A percentile compares a stretch with the other conserved stretches of the same genome.
Conservation (phyloP, 2,888 invertebrate species). For the Polyploca ridens region DNA sequence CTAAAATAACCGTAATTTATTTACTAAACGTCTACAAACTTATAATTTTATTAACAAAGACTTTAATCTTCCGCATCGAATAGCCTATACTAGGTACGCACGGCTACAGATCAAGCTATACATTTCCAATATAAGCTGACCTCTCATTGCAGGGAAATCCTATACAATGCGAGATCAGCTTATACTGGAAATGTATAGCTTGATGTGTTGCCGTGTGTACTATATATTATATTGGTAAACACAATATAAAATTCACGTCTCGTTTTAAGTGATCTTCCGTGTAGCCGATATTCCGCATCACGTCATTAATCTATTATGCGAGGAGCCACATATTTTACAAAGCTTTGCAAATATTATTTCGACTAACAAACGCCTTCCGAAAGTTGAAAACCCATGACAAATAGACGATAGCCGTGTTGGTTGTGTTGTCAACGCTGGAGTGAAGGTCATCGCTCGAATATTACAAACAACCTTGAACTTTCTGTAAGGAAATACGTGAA, state of each 20-base stretch:
- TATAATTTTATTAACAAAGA: background rate
- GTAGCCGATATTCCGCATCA: background rate
- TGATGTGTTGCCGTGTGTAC: background rate
- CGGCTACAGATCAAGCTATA: too few species aligned
- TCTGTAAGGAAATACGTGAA: background rate
- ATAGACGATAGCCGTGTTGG: background rate
- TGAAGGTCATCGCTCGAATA: background rate
- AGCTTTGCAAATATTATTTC: constrained; percentile 1
- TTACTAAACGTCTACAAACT: background rate
- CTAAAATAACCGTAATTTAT: too few species aligned
- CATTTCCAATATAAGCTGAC: too few species aligned
- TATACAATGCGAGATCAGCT: too few species aligned
- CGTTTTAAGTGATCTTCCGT: background rate
- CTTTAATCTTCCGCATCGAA: background rate
- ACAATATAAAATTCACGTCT: background rate
- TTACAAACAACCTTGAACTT: background rate
- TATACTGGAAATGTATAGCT: too few species aligned
- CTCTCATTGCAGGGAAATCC: too few species aligned
- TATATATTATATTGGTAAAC: background rate
- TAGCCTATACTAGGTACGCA: background rate
- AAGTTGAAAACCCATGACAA: background rate
- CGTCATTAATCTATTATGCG: background rate
- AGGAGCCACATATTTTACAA: background rate
- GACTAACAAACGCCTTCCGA: background rate
- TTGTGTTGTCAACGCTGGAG: background rate